phyloP scores from a whole-genome alignment of 2,888 invertebrate species.

The Eupeodes latifasciatus region DNA sequence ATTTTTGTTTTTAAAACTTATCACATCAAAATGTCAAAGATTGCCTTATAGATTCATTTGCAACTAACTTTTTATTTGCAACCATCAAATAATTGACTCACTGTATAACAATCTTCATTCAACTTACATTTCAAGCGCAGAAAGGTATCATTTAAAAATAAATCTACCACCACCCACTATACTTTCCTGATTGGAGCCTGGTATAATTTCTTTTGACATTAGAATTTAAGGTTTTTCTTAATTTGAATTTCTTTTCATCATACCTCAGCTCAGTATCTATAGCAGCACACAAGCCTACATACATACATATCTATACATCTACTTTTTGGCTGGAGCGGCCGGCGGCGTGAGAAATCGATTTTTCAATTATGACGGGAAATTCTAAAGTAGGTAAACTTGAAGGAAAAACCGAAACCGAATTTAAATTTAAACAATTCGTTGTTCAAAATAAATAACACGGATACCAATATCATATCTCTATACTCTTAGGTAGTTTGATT shows the following conservation, averaged over 20 bases:
- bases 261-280: background rate
- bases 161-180: background rate
- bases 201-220: background rate
- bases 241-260: background rate
- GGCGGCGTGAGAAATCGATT: conserved; percentile 19
- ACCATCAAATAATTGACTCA: background rate
- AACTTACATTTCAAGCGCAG: background rate
- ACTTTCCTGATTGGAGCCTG: background rate
- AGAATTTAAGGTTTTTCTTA: conserved; percentile 5
- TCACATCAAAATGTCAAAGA: too few relatives aligned
- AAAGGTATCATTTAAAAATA: background rate
- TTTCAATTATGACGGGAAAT: background rate
- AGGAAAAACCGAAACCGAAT: background rate
- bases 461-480: background rate
- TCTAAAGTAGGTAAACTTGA: background rate
- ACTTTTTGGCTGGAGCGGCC: too few relatives aligned
- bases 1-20: too few relatives aligned
- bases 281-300: too few relatives aligned
- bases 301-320: too few relatives aligned
- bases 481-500: background rate
- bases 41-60: too few relatives aligned
- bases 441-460: background rate
- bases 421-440: background rate
- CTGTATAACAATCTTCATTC: conserved; percentile 1
- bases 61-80: background rate